phyloP scores from a whole-genome alignment of 2,888 invertebrate genomes.

The Mythimna loreyi region DNA sequence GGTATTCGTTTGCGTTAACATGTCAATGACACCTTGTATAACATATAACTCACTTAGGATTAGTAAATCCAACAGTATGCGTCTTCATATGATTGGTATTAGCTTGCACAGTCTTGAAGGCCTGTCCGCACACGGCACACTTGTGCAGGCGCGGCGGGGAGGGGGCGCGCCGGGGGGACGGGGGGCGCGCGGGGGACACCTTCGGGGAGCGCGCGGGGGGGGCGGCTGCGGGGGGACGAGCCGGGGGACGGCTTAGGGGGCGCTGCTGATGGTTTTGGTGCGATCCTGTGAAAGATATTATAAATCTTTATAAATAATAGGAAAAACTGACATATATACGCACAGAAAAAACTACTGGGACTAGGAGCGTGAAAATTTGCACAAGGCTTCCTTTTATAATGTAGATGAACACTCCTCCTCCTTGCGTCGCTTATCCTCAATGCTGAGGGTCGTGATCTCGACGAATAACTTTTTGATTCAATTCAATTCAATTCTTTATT shows the following conservation, averaged over 20 bases:
- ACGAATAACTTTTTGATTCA: too few species aligned
- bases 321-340: too few species aligned
- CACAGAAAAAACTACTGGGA: too few species aligned
- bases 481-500: too few species aligned
- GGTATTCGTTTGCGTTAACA: too few species aligned
- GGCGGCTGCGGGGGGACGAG: neutral
- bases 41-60: slow-evolving; percentile 66
- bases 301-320: too few species aligned
- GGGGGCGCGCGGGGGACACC: neutral
- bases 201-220: neutral
- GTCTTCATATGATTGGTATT: slow-evolving; percentile 53
- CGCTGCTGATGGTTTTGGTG: neutral
- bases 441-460: too few species aligned
- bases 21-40: too few species aligned
- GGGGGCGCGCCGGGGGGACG: neutral
- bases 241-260: slow-evolving; percentile 7
- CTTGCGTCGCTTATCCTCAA: too few species aligned
- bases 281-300: slow-evolving; percentile 28
- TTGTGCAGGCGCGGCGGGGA: neutral
- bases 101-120: slow-evolving; percentile 46
- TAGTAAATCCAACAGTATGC: slow-evolving; percentile 63
- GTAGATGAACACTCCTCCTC: too few species aligned
- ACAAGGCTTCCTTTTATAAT: too few species aligned
- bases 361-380: too few species aligned
- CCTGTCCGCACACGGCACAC: slow-evolving; percentile 62